Percentiles rank a stretch among this genome's conserved stretches.
These are phyloP conservation scores for Todus mexicanus DNA, from an alignment of 2,797 vertebrate species.

Conservation along the genomic window DNA sequence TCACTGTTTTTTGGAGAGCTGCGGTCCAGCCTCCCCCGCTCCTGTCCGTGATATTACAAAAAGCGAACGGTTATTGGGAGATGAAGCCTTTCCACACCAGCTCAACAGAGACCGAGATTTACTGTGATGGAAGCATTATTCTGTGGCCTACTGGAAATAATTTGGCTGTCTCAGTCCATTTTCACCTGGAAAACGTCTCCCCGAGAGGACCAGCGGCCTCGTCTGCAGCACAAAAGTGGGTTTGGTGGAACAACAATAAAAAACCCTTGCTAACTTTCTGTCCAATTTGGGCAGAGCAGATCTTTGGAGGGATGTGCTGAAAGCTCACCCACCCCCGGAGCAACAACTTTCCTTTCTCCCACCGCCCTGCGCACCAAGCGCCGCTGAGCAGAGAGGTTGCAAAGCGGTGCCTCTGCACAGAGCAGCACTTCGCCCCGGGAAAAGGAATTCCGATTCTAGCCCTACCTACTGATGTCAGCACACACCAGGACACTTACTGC, in stretches of 20 bases:
- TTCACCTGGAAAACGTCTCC: constrained; percentile 12
- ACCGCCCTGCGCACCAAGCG: background rate
- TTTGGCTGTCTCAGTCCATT: constrained; percentile 31
- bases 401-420: background rate
- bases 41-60: background rate
- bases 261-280: background rate
- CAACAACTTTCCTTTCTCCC: background rate
- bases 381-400: background rate
- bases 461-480: background rate
- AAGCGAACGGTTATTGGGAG: background rate
- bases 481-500: background rate
- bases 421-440: background rate
- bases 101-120: background rate
- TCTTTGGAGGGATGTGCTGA: fast-evolving
- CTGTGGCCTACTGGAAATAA: constrained; percentile 48
- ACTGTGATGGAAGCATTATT: background rate
- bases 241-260: background rate
- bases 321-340: background rate
- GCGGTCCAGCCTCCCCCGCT: background rate
- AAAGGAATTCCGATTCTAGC: background rate
- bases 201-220: background rate
- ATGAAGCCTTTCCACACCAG: background rate
- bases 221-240: background rate
- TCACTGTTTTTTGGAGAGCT: background rate
- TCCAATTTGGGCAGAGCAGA: background rate